phyloP scores from a whole-genome alignment of 2,113 vertebrate genomes.

The Piprites chloris region DNA sequence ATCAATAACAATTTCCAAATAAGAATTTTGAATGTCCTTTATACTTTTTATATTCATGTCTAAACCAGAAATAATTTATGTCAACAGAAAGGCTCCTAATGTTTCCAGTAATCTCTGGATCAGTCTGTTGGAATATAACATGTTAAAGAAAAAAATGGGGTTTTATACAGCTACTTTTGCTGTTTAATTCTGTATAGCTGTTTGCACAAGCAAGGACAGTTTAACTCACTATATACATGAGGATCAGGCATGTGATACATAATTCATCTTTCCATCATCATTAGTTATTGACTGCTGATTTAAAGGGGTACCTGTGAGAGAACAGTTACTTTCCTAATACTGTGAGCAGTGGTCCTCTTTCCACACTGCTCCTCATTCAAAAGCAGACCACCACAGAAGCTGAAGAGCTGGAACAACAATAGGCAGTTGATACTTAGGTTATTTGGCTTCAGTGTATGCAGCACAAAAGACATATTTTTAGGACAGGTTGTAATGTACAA shows the following conservation, averaged over 20 bases:
- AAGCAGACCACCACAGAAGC: neutral
- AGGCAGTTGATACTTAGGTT: neutral
- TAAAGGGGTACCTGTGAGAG: neutral
- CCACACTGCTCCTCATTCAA: neutral
- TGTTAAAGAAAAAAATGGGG: neutral
- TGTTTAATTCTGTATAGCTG: neutral
- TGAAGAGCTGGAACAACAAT: neutral
- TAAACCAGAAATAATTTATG: neutral
- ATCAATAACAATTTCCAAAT: neutral
- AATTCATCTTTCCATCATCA: neutral
- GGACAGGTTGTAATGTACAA: neutral
- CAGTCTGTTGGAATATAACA: neutral
- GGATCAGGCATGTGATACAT: neutral
- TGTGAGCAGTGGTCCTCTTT: neutral
- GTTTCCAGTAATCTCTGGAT: neutral
- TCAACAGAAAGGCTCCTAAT: neutral
- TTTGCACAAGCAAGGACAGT: neutral
- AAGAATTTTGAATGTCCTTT: neutral
- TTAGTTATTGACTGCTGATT: neutral
- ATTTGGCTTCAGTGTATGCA: neutral
- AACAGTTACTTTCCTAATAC: neutral
- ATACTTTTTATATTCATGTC: neutral
- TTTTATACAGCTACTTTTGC: neutral
- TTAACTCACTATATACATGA: neutral
- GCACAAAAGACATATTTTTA: neutral